Evolutionary conservation across 2,888 invertebrate species (phyloP), one percentile per base, ranked within the genome.

Genomic region (Toxonevra muliebris): DNA sequence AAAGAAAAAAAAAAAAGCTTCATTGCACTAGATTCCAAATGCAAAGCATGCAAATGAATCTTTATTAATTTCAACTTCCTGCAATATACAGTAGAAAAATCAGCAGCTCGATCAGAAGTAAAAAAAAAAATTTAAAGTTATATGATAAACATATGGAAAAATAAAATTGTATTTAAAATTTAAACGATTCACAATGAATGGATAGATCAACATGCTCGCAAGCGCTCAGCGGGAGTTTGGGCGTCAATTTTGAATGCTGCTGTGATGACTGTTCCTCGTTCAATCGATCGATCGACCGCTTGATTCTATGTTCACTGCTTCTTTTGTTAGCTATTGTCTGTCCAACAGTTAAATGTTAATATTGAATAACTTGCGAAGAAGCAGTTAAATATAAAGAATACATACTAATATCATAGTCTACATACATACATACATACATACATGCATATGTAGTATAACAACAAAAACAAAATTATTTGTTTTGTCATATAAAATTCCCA

Each of bases 401-500:
- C 30, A 30, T 7, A 30, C 7, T 4, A 30, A 2, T 30, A 30
- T 7, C 30, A 30, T 30, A 30, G 30, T 4, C 30, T 30, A 30
- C 30, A 30, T 30, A 30, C 30, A 4, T n/a, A n/a, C n/a, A n/a
- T n/a, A n/a, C n/a, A n/a, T n/a, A n/a, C 30, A 7, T 30, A 30
- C 7, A 7, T 30, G 30, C 7, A 7, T 30, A 30, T 30, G 2
- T 30, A 7, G 30, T 30, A 30, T 30, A 30, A 30, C 2, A 30
- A 30, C 30, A 30, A 30, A 30, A 30, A 30, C 30, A 40, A 69
- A 66, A 63, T 71, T 66, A 71, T 73, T 71, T 73, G 71, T 73
- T 73, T 73, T 73, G 73, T 73, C 73, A 73, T 73, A 65, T 73
- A 67, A 70, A 70, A 70, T 70, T 70, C 65, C 63, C 69, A 63